Evolutionary conservation across 92 coral and sea anemone species (phyloP), one percentile per base, ranked within the genome.

Genomic region (Micromussa lordhowensis): DNA sequence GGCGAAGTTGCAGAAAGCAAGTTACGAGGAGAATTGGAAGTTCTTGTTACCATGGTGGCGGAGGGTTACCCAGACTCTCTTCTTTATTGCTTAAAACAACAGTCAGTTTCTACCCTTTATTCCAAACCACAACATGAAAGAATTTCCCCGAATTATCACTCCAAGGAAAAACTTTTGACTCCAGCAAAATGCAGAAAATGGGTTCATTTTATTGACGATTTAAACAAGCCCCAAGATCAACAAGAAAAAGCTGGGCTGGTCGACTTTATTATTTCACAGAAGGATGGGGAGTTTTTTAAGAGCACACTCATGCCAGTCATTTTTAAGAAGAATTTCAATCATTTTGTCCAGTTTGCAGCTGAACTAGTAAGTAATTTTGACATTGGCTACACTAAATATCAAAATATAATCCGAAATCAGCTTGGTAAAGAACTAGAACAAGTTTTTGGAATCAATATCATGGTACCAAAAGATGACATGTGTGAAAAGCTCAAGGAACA

Each of bases 381-480:
- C 75, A 82, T 66, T 22, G 85, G 85, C 1, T 28, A 82, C 1
- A 32, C 48, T 16, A 49, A 68, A 14, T 82, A 82, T 61, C 90
- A 86, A 86, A 79, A 86, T 44, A 86, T 89, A 15, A 70, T 89
- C 13, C 75, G 88, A 49, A 89, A 89, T 83, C 78, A 63, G 68
- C 70, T 74, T 69, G 92, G 92, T 22, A 89, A 89, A 80, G 48
- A 40, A 48, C 81, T 88, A 38, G 59, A 82, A 44, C 72, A 66
- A 15, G 90, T 86, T 34, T 53, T 79, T 32, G 86, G 93, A 24
- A 79, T 78, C 28, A 86, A 90, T 40, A 78, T 90, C 66, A 85
- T 85, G 80, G 85, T 84, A 18, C 80, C 90, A 28, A 90, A 90
- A 53, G 77, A 81, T 79, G 80, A 44, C 54, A 44, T 21, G 59